phyloP scores from a whole-genome alignment of 2,888 invertebrate species.

The Sycophila texana region DNA sequence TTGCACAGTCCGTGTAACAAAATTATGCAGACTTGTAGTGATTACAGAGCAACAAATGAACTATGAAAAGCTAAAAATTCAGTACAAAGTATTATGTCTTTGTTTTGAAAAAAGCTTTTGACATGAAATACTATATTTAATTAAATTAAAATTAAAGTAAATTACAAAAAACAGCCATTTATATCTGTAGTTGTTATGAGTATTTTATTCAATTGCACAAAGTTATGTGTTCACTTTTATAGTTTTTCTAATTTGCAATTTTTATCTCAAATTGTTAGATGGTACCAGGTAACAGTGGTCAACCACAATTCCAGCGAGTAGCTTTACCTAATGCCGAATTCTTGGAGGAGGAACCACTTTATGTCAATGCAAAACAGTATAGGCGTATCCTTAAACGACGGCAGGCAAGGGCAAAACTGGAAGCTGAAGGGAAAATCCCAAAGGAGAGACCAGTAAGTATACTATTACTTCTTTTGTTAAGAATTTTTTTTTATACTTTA shows the following conservation, averaged over 20 bases:
- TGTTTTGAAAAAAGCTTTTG: constrained; percentile 10
- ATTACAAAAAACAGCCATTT: too few relatives aligned
- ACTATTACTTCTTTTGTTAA: not conserved
- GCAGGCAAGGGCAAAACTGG: constrained; percentile 95
- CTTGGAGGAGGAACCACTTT: constrained; percentile 95
- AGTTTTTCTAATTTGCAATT: not conserved
- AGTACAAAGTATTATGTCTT: constrained; percentile 17
- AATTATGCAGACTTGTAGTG: constrained; percentile 71
- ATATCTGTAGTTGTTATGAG: not conserved
- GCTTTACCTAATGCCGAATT: constrained; percentile 81
- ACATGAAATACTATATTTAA: not conserved
- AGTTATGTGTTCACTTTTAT: not conserved
- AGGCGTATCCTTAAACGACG: constrained; percentile 95
- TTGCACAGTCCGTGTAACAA: constrained; percentile 68
- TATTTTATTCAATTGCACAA: not conserved
- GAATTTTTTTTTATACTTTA: not conserved
- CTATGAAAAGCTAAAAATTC: constrained; percentile 21
- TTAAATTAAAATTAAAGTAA: not conserved
- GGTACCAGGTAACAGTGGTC: constrained; percentile 77
- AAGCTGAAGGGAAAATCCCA: constrained; percentile 96
- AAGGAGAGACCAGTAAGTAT: constrained; percentile 90
- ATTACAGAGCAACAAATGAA: constrained; percentile 68
- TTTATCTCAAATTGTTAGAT: constrained; percentile 74
- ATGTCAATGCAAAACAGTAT: constrained; percentile 99
- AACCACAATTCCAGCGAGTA: constrained; percentile 79